A percentile compares a stretch with the other conserved stretches of the same genome.
Evolutionary conservation across 2,888 invertebrate species (phyloP).

Genomic region (Philereme transversata): DNA sequence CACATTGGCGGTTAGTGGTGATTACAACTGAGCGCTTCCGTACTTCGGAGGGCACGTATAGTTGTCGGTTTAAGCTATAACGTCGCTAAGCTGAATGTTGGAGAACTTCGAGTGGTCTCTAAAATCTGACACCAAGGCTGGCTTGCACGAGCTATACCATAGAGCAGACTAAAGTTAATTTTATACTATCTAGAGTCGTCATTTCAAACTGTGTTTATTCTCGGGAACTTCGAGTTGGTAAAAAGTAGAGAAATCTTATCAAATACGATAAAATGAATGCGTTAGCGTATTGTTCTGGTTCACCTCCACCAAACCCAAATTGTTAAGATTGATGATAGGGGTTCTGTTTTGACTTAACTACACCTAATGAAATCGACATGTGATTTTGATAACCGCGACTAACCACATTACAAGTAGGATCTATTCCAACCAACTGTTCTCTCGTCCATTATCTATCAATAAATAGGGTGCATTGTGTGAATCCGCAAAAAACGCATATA

Average conservation of each 20-base stretch:
- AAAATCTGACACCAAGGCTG: too few species aligned
- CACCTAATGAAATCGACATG: constrained; percentile 66
- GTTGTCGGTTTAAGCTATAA: too few species aligned
- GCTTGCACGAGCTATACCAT: constrained; percentile 20
- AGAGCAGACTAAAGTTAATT: constrained; percentile 32
- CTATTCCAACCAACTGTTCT: constrained; percentile 76
- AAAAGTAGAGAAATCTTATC: too few species aligned
- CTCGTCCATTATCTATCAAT: constrained; percentile 76
- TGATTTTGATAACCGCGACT: constrained; percentile 81
- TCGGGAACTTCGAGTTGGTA: too few species aligned
- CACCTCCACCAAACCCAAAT: neutral
- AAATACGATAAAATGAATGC: too few species aligned
- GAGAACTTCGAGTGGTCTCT: too few species aligned
- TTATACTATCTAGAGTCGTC: constrained; percentile 22
- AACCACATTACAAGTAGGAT: constrained; percentile 74
- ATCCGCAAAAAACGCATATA: constrained; percentile 78
- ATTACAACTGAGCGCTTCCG: too few species aligned
- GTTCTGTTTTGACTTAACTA: constrained; percentile 51
- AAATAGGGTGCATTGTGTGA: constrained; percentile 74
- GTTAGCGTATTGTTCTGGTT: neutral
- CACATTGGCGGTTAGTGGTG: constrained; percentile 10
- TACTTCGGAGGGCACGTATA: too few species aligned
- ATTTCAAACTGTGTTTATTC: constrained; percentile 15
- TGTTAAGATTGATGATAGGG: constrained; percentile 20
- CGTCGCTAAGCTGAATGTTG: too few species aligned